Evolutionary conservation across 2,888 invertebrate species (phyloP), one percentile per base, ranked within the genome.

Genomic region (Zeuzera pyrina): DNA sequence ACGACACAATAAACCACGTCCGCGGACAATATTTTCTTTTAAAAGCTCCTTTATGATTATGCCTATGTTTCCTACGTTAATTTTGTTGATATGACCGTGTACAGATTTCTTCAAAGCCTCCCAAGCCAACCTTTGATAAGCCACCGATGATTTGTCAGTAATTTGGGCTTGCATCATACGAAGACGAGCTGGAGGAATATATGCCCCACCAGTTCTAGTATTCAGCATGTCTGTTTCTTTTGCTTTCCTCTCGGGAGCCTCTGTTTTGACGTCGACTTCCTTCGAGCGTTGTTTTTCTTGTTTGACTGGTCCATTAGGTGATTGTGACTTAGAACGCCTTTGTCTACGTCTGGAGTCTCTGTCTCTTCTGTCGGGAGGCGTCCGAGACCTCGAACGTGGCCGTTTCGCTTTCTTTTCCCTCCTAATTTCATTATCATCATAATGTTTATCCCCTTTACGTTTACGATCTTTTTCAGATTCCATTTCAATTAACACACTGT

Each of bases 101-200:
- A 99, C 94, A 5, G 97, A 97, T 69, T 99, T 99, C 66, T 99
- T 99, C 12, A 99, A 76, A 0, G 97, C 97, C 79, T 99, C 98
- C 99, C 99, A 99, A 1, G 98, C 94, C 29, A 99, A 90, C 46
- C 98, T 86, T 68, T 99, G 99, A 73, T 95, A 99, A 1, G 95
- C 94, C 13, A 91, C 89, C 39, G 96, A 95, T n/a, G 91, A 87
- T 83, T 99, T 99, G 58, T 99, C 98, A 0, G 94, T 94, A 31
- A 98, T 97, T 67, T 94, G 91, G 0, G 93, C 94, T 74, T 98
- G 98, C 94, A 98, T 94, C 88, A 97, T 87, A 12, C 93, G 87
- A 23, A 99, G 83, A 58, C 94, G 95, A 0, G 98, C 98, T 1
- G 98, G 99, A 1, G 99, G 99, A 53, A 99, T 99, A 56, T 99